Evolutionary conservation across 2,797 vertebrate species (phyloP).

Genomic region (Chiroxiphia lanceolata): DNA sequence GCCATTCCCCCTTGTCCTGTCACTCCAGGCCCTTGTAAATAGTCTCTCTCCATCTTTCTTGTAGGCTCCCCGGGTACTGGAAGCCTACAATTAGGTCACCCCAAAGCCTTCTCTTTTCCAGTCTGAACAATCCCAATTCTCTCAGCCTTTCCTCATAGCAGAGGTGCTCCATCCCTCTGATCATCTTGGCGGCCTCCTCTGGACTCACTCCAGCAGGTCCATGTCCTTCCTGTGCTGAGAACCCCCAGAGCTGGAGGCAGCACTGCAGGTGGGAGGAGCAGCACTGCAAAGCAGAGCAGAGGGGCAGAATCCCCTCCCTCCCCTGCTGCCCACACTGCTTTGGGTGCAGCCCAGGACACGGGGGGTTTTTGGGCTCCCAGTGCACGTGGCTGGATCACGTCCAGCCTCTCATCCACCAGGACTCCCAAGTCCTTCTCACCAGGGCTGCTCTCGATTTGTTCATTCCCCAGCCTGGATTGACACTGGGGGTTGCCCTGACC

Average conservation of each 20-base stretch:
- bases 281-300: background rate
- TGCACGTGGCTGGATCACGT: fast-evolving
- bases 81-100: background rate
- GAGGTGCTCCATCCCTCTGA: background rate
- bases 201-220: background rate
- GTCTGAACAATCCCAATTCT: background rate
- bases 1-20: background rate
- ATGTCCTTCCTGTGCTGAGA: background rate
- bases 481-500: background rate
- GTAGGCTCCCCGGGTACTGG: background rate
- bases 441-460: background rate
- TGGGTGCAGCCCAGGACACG: background rate
- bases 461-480: background rate
- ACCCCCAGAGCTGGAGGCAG: background rate
- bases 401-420: background rate
- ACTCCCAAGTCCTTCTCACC: background rate
- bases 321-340: background rate
- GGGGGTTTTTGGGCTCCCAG: background rate
- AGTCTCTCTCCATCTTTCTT: background rate
- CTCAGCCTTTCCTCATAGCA: background rate
- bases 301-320: background rate
- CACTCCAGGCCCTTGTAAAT: background rate
- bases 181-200: background rate
- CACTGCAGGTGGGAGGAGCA: background rate
- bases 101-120: background rate